Evolutionary conservation across 2,888 invertebrate species (phyloP), one percentile per base, ranked within the genome.

Genomic region (Nomada lathburiana): DNA sequence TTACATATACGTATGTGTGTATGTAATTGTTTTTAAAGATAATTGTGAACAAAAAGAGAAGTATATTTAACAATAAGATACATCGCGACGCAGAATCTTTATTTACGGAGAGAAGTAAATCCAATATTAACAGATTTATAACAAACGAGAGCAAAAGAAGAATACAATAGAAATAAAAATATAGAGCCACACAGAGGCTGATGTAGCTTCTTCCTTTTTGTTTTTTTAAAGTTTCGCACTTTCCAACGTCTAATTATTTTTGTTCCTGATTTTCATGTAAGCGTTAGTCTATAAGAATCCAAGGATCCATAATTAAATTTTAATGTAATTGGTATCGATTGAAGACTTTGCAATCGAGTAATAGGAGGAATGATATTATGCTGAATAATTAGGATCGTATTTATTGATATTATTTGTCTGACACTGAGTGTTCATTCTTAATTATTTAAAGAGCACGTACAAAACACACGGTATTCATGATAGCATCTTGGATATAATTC

Each of bases 41-140:
- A 89, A 91, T 87, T 90, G 89, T 87, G 88, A 89, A 83, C 44
- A 29, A 86, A 81, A 50, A 64, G 74, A 76, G 65, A 73, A 71
- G 57, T 68, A 47, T 42, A 52, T 68, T 44, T 47, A 47, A 10
- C 47, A 47, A 16, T 64, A 53, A 65, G 72, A 23, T 60, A 72
- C 42, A 65, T 44, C 26, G 65, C 18, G 44, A 69, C 57, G 26
- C 36, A 59, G 57, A 67, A 50, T 76, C 26, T 65, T 71, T 76
- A 70, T 70, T 76, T 23, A 47, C 76, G 67, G 36, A 74, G 59
- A 64, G 52, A 36, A 65, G 16, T 20, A 11, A n/a, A 63, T 62
- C 29, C 65, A 71, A 65, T 36, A 65, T 72, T 52, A 62, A 18
- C n/a, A 64, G 65, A 69, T 73, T 77, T 80, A 77, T 69, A 86